A percentile compares a stretch with the other conserved stretches of the same genome.
Conservation (phyloP, 2,888 invertebrate genomes). For the Arrhopalites spinosus region DNA sequence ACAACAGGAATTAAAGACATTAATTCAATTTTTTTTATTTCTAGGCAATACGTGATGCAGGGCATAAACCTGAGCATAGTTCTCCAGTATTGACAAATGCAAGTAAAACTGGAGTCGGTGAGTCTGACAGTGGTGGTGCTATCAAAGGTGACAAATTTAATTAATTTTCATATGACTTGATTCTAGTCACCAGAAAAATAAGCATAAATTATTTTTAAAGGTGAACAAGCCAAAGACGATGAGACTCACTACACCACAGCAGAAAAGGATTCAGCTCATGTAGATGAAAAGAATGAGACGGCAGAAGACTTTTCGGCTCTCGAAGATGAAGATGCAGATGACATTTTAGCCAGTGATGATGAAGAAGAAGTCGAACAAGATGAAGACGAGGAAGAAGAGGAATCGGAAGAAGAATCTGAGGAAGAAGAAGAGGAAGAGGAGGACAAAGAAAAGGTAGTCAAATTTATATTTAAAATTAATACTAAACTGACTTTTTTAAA, state of each 20-base stretch:
- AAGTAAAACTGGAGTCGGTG: neutral
- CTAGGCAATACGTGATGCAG: no score
- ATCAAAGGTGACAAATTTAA: no score
- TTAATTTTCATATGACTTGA: neutral
- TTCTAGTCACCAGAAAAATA: neutral
- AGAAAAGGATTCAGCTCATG: constrained; percentile 17
- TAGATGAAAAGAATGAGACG: constrained; percentile 18
- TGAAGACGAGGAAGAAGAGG: constrained; percentile 32
- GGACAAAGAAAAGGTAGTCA: neutral
- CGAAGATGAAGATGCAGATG: constrained; percentile 35
- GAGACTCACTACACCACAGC: constrained; percentile 43
- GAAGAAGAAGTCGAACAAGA: constrained; percentile 38
- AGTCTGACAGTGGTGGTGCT: neutral
- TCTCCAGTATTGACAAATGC: neutral
- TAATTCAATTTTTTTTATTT: no score
- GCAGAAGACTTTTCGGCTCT: constrained; percentile 53
- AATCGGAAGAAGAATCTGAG: constrained; percentile 16
- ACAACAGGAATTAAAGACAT: no score
- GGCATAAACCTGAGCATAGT: neutral
- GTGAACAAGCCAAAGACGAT: constrained; percentile 31
- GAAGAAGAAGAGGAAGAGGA: constrained; percentile 23
- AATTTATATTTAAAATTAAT: neutral
- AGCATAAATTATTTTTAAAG: neutral
- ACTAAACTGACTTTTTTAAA: no score
- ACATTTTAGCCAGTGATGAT: constrained; percentile 37